Evolutionary conservation across 2,113 vertebrate species (phyloP).

Genomic region (Cromileptes altivelis): DNA sequence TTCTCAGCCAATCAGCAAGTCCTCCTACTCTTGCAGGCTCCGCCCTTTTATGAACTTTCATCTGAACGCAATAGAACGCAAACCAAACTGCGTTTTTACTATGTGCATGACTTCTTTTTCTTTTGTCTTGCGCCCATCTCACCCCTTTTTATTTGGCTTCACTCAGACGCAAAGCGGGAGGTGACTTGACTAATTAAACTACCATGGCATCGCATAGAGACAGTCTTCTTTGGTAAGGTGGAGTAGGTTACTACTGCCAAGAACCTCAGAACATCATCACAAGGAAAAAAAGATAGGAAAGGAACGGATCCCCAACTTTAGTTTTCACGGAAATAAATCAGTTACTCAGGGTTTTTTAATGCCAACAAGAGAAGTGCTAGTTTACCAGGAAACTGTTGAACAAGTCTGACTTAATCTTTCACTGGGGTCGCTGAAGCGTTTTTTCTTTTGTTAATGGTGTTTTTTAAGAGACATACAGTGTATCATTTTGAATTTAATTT

Average conservation of each 20-base stretch:
- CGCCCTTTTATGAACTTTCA: slow-evolving; percentile 77
- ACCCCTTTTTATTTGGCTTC: slow-evolving; percentile 55
- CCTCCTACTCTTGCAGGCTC: slow-evolving; percentile 82
- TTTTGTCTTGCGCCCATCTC: slow-evolving; percentile 74
- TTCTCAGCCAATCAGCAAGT: slow-evolving; percentile 85
- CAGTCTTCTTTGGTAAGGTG: slow-evolving; percentile 39
- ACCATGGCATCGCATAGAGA: slow-evolving; percentile 26
- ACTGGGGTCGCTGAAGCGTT: slow-evolving; percentile 69
- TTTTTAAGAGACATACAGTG: slow-evolving; percentile 63
- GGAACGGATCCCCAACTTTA: slow-evolving; percentile 59
- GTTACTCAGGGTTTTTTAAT: slow-evolving; percentile 89
- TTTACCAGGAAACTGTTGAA: slow-evolving; percentile 79
- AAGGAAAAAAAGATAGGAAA: slow-evolving; percentile 29
- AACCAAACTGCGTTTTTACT: slow-evolving; percentile 84
- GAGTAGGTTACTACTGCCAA: slow-evolving; percentile 63
- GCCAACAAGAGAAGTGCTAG: slow-evolving; percentile 74
- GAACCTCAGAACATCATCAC: slow-evolving; percentile 48
- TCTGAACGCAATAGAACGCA: slow-evolving; percentile 77
- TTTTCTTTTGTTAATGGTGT: slow-evolving; percentile 58
- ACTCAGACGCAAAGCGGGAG: slow-evolving; percentile 56
- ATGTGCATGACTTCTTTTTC: slow-evolving; percentile 89
- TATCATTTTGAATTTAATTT: slow-evolving; percentile 64
- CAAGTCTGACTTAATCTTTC: slow-evolving; percentile 70
- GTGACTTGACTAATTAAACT: slow-evolving; percentile 55
- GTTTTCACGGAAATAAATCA: slow-evolving; percentile 69